Conservation (phyloP, 2,113 vertebrate genomes). For the Pluvianellus socialis region DNA sequence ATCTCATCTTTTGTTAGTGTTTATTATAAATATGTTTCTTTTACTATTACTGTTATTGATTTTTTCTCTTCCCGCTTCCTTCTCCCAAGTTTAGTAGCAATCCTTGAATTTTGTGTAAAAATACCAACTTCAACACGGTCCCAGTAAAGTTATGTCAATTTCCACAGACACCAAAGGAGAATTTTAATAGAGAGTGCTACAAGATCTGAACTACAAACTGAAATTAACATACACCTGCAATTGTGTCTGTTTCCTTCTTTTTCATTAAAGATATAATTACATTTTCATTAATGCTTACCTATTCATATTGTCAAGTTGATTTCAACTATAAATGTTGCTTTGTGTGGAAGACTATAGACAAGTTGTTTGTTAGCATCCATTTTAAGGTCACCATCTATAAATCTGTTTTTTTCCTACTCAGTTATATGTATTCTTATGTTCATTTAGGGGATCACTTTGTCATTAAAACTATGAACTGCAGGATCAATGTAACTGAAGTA, state of each 20-base stretch:
- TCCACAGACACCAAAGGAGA: not conserved
- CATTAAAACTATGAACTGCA: not conserved
- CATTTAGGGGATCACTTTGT: not conserved
- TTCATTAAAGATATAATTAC: not conserved
- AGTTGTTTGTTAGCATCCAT: not conserved
- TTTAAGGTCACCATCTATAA: not conserved
- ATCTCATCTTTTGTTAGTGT: not conserved
- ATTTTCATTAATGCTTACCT: not conserved
- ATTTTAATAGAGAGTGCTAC: not conserved
- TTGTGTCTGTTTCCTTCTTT: not conserved
- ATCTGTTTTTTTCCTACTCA: not conserved
- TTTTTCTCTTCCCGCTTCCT: not conserved
- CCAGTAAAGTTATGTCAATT: not conserved
- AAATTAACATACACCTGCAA: not conserved
- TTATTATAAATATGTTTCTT: not conserved
- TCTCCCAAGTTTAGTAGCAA: not conserved
- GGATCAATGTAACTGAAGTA: not conserved
- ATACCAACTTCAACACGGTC: not conserved
- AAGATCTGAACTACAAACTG: not conserved
- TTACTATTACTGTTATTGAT: not conserved
- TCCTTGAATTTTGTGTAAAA: not conserved
- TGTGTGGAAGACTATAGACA: not conserved
- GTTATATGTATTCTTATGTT: not conserved
- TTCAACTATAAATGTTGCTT: not conserved
- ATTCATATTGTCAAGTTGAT: not conserved